A percentile compares a stretch with the other conserved stretches of the same genome.
These are phyloP conservation scores for Labeo rohita DNA, from an alignment of 2,113 vertebrate species.

Conservation along the genomic window DNA sequence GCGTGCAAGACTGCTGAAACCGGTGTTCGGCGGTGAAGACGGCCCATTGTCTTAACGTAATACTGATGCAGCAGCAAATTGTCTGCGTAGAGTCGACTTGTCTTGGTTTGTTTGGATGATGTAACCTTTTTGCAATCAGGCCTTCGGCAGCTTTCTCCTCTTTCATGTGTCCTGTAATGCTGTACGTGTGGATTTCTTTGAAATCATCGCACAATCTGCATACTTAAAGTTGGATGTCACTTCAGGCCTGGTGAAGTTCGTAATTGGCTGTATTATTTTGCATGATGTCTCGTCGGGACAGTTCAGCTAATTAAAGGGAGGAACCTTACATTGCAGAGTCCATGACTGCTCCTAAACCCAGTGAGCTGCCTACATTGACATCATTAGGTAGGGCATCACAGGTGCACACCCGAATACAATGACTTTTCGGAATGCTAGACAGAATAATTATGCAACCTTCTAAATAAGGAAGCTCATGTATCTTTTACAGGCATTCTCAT, in stretches of 20 bases:
- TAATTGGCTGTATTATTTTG: conserved; percentile 42
- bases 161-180: conserved; percentile 61
- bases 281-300: not conserved
- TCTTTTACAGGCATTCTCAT: not conserved
- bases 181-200: conserved; percentile 57
- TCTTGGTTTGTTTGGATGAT: conserved; percentile 67
- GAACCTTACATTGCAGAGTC: not conserved
- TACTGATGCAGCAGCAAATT: conserved; percentile 58
- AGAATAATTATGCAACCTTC: not conserved
- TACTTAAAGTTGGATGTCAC: conserved; percentile 51
- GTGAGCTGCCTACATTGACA: not conserved
- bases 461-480: not conserved
- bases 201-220: conserved; percentile 50
- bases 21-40: conserved; percentile 49
- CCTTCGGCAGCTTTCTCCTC: conserved; percentile 46
- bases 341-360: not conserved
- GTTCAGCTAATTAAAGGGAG: not conserved
- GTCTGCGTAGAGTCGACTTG: conserved; percentile 59
- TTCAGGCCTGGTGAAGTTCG: conserved; percentile 43
- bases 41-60: conserved; percentile 60
- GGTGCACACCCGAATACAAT: not conserved
- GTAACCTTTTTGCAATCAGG: conserved; percentile 68
- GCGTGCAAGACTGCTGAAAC: conserved; percentile 61
- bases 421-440: not conserved
- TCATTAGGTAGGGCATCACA: not conserved